phyloP scores from a whole-genome alignment of 2,888 invertebrate species.

The Hyalella azteca region DNA sequence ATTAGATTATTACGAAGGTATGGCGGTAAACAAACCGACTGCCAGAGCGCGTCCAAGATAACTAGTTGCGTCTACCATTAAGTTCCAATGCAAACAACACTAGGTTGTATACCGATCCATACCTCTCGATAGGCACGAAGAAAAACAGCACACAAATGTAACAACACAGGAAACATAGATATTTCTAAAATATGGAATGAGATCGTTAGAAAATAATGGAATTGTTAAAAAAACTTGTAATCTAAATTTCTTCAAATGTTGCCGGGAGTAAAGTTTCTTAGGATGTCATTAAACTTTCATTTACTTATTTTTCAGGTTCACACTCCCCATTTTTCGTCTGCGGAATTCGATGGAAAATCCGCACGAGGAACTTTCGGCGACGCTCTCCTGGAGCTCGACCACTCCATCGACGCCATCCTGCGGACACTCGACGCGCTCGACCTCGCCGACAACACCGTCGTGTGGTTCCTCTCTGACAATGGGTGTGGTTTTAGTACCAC shows the following conservation, averaged over 20 bases:
- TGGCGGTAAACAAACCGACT: too few relatives aligned
- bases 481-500: neutral
- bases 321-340: neutral
- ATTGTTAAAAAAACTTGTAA: neutral
- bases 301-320: neutral
- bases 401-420: neutral
- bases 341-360: neutral
- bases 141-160: neutral
- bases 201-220: neutral
- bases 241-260: neutral
- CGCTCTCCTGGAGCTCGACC: neutral
- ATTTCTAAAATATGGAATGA: neutral
- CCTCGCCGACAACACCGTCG: neutral
- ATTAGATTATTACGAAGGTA: too few relatives aligned
- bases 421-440: neutral
- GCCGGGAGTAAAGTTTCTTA: neutral
- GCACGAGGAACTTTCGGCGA: neutral
- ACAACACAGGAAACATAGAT: neutral
- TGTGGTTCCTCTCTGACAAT: constrained; percentile 23
- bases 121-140: neutral
- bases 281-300: neutral
- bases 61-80: too few relatives aligned
- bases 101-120: too few relatives aligned
- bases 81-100: too few relatives aligned
- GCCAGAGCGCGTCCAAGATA: too few relatives aligned